These are phyloP conservation scores for Enteromius treurensis DNA, from an alignment of 2,797 vertebrate species.

Conservation along the genomic window DNA sequence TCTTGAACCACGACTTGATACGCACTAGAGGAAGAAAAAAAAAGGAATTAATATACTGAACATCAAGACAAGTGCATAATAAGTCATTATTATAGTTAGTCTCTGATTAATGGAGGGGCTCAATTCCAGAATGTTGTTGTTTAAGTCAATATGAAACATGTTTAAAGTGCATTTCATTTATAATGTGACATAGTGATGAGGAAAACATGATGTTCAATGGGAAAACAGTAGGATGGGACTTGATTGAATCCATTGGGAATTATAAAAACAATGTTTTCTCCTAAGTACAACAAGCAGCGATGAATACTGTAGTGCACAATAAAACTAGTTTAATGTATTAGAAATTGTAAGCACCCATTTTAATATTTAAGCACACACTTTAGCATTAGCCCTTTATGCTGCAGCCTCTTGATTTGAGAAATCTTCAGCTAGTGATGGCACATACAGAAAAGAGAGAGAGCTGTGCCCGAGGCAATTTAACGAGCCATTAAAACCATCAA, in stretches of 20 bases:
- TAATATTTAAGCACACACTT: background rate
- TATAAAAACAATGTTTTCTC: background rate
- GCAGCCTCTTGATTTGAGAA: constrained; percentile 13
- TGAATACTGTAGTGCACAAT: background rate
- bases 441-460: constrained; percentile 23
- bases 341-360: background rate
- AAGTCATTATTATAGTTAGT: background rate
- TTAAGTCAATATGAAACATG: background rate
- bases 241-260: background rate
- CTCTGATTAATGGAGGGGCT: background rate
- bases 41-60: background rate
- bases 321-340: background rate
- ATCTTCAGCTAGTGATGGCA: constrained; percentile 20
- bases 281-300: background rate
- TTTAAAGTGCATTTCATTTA: background rate
- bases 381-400: background rate
- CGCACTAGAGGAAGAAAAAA: constrained; percentile 73
- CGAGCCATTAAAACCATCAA: constrained; percentile 30
- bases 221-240: background rate
- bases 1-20: constrained; percentile 98
- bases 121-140: background rate
- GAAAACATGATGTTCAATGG: background rate
- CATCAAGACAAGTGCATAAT: background rate
- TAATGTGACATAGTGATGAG: background rate
- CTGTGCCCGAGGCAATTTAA: constrained; percentile 25